phyloP scores from a whole-genome alignment of 2,113 vertebrate species.

The Saccopteryx bilineata region DNA sequence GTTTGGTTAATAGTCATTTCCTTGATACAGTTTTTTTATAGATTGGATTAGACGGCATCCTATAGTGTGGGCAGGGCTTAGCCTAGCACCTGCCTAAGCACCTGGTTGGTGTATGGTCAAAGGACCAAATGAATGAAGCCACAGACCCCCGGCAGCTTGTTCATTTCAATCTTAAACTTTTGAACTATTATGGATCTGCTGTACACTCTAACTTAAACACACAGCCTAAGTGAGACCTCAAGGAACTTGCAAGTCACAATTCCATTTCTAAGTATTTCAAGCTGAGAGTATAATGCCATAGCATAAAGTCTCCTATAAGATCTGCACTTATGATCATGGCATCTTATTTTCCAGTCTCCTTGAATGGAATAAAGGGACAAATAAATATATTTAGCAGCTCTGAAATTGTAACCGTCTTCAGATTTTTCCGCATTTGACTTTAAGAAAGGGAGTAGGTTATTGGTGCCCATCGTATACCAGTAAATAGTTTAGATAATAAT shows the following conservation, averaged over 20 bases:
- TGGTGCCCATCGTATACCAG: background rate
- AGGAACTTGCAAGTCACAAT: background rate
- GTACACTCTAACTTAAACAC: background rate
- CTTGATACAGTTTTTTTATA: background rate
- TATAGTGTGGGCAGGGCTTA: background rate
- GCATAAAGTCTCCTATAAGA: background rate
- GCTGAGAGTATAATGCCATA: background rate
- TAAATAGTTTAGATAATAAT: background rate
- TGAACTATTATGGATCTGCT: background rate
- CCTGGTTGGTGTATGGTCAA: background rate
- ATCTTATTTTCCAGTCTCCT: background rate
- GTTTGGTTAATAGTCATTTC: background rate
- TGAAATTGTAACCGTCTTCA: background rate
- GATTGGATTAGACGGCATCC: background rate
- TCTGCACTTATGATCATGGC: background rate
- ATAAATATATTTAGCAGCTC: background rate
- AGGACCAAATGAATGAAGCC: background rate
- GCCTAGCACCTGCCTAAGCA: background rate
- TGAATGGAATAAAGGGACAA: background rate
- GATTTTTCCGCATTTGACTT: constrained; percentile 1
- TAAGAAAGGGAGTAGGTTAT: background rate
- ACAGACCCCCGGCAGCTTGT: background rate
- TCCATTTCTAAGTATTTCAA: constrained; percentile 2
- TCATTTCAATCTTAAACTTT: constrained; percentile 22
- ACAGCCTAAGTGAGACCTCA: background rate